Conservation (phyloP, 2,797 vertebrate genomes). For the Phataginus tetradactyla region DNA sequence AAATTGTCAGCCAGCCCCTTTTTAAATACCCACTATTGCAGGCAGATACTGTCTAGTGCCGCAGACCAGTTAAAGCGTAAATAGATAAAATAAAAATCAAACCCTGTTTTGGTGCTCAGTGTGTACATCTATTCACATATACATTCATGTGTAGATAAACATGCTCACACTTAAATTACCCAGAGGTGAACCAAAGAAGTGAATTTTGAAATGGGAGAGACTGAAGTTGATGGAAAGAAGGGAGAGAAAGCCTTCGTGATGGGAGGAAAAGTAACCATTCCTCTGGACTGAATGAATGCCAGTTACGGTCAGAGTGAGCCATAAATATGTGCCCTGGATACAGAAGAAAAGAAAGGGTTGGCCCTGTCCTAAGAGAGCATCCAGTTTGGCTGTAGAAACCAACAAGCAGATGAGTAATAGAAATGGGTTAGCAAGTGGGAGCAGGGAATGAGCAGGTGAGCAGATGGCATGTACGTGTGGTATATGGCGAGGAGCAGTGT, state of each 20-base stretch:
- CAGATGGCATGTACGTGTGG: background rate
- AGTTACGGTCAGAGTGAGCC: background rate
- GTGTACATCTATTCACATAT: background rate
- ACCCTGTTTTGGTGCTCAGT: background rate
- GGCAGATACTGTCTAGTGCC: background rate
- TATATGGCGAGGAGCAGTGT: background rate
- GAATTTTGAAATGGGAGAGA: background rate
- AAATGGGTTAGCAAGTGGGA: background rate
- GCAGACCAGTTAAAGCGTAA: background rate
- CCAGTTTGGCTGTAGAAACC: background rate
- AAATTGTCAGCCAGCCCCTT: background rate
- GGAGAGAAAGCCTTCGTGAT: background rate
- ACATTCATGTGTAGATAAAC: background rate
- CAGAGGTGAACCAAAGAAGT: background rate
- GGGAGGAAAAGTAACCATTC: background rate
- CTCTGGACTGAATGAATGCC: background rate
- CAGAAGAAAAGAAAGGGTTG: background rate
- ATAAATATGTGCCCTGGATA: background rate
- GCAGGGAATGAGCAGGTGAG: background rate
- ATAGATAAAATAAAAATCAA: background rate
- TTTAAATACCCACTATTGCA: conserved; percentile 26
- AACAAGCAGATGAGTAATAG: background rate
- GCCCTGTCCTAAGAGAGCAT: background rate
- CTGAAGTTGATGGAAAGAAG: background rate
- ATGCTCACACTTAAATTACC: background rate